phyloP scores from a whole-genome alignment of 2,797 vertebrate species.

The Periparus ater region DNA sequence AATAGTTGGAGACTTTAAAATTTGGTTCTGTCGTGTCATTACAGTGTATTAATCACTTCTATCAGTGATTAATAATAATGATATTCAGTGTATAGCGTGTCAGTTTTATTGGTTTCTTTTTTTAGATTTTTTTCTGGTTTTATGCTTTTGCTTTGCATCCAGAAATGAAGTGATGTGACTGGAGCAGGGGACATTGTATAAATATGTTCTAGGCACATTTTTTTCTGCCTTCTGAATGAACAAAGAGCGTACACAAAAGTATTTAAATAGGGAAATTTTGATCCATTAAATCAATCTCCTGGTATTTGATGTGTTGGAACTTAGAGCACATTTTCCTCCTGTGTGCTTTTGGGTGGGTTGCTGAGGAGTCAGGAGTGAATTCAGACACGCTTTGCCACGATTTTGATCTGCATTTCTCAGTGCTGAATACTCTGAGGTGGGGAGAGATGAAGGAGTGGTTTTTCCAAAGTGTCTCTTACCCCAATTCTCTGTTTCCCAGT shows the following conservation, averaged over 20 bases:
- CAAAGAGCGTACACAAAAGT: background rate
- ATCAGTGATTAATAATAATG: background rate
- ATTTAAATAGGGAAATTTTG: background rate
- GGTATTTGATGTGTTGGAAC: background rate
- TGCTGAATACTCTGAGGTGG: background rate
- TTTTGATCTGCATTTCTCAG: background rate
- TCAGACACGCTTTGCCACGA: fast-evolving
- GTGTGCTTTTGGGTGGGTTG: background rate
- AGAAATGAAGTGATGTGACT: background rate
- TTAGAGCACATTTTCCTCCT: background rate
- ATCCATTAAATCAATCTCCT: fast-evolving
- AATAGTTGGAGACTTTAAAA: background rate
- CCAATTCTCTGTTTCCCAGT: constrained; percentile 44
- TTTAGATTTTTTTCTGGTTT: background rate
- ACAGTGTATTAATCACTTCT: background rate
- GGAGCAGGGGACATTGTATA: background rate
- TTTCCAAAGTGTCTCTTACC: background rate
- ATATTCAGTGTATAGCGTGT: background rate
- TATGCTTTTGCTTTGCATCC: background rate
- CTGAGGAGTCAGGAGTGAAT: background rate
- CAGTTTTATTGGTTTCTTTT: fast-evolving
- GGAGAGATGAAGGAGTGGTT: background rate
- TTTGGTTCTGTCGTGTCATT: background rate
- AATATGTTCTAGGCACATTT: fast-evolving
- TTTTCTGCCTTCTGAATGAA: background rate